phyloP scores from a whole-genome alignment of 2,888 invertebrate species.

The Rhorus exstirpatorius region DNA sequence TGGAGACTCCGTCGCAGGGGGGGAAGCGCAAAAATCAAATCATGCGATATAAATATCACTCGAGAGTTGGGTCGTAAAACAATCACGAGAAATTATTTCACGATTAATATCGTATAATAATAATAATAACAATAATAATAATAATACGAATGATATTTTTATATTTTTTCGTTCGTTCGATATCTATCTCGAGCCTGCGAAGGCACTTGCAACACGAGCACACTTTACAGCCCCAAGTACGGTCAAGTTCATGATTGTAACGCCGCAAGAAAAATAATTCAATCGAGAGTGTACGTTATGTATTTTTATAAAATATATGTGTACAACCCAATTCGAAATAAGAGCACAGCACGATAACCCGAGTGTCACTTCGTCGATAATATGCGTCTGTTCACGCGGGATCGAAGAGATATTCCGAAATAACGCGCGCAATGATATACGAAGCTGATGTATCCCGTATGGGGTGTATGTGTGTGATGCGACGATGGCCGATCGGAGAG shows the following conservation, averaged over 20 bases:
- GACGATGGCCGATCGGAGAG: not conserved
- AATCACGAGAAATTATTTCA: not conserved
- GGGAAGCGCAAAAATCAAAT: not conserved
- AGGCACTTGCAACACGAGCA: slow-evolving; percentile 19
- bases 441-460: slow-evolving; percentile 17
- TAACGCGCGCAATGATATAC: slow-evolving; percentile 10
- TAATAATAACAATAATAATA: not conserved
- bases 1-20: slow-evolving; percentile 4
- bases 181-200: not conserved
- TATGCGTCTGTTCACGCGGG: slow-evolving; percentile 29
- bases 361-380: not conserved
- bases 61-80: not conserved
- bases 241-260: slow-evolving; percentile 6
- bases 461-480: not conserved
- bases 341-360: slow-evolving; percentile 9
- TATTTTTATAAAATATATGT: not conserved
- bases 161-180: not conserved
- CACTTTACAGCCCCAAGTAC: slow-evolving; percentile 14
- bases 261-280: not conserved
- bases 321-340: slow-evolving; percentile 6
- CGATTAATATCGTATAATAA: not conserved
- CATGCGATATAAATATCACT: not conserved
- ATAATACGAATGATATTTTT: slow-evolving; percentile 4
- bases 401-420: slow-evolving; percentile 30
- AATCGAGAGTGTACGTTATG: not conserved